Evolutionary conservation across 1,140 invertebrate species (phyloP).

Genomic region (Zophobas atratus): DNA sequence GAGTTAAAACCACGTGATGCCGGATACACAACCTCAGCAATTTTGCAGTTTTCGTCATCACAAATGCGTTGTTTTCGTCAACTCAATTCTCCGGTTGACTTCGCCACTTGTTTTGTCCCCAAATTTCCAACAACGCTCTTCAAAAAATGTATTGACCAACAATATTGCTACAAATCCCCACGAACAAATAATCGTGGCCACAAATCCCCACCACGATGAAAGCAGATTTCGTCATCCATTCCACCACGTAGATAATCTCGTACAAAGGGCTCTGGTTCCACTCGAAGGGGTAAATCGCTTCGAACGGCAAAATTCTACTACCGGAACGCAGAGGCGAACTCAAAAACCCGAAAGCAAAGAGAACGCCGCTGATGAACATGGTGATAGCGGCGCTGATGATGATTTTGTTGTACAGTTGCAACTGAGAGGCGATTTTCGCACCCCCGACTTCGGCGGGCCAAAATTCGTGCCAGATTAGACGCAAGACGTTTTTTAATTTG

Average conservation of each 20-base stretch:
- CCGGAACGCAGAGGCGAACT: conserved; percentile 3
- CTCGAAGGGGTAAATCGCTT: conserved; percentile 36
- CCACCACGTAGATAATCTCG: conserved; percentile 40
- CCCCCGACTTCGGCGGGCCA: background rate
- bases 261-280: conserved; percentile 30
- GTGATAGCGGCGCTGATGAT: background rate
- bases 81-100: background rate
- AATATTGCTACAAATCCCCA: conserved; percentile 33
- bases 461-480: conserved; percentile 8
- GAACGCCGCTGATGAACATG: background rate
- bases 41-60: background rate
- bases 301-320: conserved; percentile 26
- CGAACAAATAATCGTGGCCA: conserved; percentile 44
- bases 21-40: background rate
- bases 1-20: background rate
- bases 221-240: conserved; percentile 26
- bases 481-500: background rate
- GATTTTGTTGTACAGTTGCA: conserved; percentile 12
- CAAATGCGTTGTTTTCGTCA: background rate
- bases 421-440: background rate
- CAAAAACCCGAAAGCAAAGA: conserved; percentile 15
- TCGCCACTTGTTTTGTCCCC: background rate
- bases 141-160: conserved; percentile 28
- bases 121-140: conserved; percentile 4
- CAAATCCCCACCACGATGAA: conserved; percentile 18